Percentiles rank a stretch among this genome's conserved stretches.
Evolutionary conservation across 2,888 invertebrate genomes (phyloP).

Genomic region (Apodemia zela): DNA sequence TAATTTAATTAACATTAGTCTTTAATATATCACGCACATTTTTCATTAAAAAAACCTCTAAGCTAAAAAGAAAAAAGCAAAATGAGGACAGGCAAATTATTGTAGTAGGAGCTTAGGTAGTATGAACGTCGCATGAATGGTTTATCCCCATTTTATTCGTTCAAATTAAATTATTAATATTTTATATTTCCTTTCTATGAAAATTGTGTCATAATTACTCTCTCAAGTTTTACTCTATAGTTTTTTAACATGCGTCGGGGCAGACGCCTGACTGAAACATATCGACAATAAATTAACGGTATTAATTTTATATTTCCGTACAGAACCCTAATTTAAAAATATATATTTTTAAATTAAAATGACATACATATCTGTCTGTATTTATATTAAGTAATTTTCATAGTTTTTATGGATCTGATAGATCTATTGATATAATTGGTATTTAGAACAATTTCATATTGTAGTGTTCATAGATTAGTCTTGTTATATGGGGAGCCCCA

Average conservation of each 20-base stretch:
- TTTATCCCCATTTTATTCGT: no score
- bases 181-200: no score
- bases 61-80: no score
- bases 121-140: no score
- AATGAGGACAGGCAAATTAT: no score
- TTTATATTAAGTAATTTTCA: not conserved
- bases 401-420: not conserved
- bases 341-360: not conserved
- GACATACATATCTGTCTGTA: not conserved
- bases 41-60: no score
- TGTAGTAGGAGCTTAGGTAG: no score
- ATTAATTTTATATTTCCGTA: not conserved
- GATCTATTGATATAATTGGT: not conserved
- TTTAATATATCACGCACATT: no score
- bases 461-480: constrained; percentile 4
- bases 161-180: no score
- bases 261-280: constrained; percentile 1
- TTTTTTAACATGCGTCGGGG: not conserved
- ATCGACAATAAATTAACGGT: not conserved
- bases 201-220: no score
- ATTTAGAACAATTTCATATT: constrained; percentile 1
- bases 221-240: no score
- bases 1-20: no score
- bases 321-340: constrained; percentile 6
- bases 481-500: constrained; percentile 6